Evolutionary conservation across 2,113 vertebrate genomes (phyloP).

Genomic region (Thomomys bottae): DNA sequence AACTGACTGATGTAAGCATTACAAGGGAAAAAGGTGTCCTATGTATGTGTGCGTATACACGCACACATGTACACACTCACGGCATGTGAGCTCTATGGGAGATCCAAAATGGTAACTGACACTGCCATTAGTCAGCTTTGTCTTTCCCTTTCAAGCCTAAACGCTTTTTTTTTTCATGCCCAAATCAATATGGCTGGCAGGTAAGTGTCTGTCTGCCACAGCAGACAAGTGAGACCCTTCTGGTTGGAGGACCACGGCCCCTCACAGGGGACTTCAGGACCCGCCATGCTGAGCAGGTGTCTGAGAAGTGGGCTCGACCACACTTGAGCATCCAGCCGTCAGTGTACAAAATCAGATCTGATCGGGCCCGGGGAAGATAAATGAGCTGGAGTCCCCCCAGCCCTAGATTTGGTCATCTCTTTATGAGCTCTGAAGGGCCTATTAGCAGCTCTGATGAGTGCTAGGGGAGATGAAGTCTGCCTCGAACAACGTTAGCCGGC

Average conservation of each 20-base stretch:
- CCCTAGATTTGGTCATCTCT: slow-evolving; percentile 88
- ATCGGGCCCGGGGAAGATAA: slow-evolving; percentile 88
- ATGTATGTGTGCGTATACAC: too few species aligned
- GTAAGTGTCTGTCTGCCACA: slow-evolving; percentile 35
- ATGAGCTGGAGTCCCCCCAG: slow-evolving; percentile 86
- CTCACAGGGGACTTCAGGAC: background rate
- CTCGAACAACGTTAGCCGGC: slow-evolving; percentile 88
- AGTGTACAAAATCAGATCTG: slow-evolving; percentile 88
- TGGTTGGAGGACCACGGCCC: background rate
- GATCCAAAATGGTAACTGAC: slow-evolving; percentile 43
- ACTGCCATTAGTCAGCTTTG: slow-evolving; percentile 21
- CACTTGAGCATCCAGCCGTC: slow-evolving; percentile 80
- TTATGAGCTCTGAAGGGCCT: slow-evolving; percentile 91
- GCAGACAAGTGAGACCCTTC: background rate
- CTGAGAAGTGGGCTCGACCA: slow-evolving; percentile 76
- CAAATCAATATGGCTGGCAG: slow-evolving; percentile 61
- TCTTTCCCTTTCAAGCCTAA: slow-evolving; percentile 48
- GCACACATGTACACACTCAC: background rate
- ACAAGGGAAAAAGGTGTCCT: background rate
- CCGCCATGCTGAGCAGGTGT: slow-evolving; percentile 56
- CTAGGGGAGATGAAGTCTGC: slow-evolving; percentile 89
- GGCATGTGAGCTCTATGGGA: accelerated
- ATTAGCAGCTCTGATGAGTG: slow-evolving; percentile 90
- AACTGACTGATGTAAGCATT: background rate
- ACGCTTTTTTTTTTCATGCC: slow-evolving; percentile 61